phyloP scores from a whole-genome alignment of 2,113 vertebrate genomes.

The Ameiurus melas region DNA sequence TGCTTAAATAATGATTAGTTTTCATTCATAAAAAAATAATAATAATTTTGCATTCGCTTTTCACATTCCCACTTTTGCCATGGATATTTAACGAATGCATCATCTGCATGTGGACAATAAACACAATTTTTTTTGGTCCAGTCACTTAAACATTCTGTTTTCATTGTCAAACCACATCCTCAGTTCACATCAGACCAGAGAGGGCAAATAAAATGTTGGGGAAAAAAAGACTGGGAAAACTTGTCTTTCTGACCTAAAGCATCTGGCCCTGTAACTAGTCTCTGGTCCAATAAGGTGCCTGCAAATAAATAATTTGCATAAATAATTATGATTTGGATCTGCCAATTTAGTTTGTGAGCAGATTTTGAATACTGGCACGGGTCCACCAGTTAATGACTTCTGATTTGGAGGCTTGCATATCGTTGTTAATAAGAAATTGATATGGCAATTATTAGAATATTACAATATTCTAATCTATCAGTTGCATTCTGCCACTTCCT shows the following conservation, averaged over 20 bases:
- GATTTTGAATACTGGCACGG: not conserved
- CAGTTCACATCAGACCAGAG: not conserved
- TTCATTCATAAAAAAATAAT: too few species aligned
- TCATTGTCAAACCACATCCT: not conserved
- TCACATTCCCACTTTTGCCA: not conserved
- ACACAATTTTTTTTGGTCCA: not conserved
- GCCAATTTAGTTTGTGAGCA: not conserved
- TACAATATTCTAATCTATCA: not conserved
- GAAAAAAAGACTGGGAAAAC: not conserved
- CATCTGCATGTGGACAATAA: not conserved
- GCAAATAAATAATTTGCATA: not conserved
- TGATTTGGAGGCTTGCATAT: not conserved
- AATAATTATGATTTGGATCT: not conserved
- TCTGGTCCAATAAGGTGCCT: not conserved
- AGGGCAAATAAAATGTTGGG: not conserved
- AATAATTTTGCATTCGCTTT: too few species aligned
- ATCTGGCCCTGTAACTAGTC: not conserved
- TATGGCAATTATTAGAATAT: not conserved
- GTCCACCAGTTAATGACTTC: not conserved
- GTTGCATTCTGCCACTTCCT: not conserved
- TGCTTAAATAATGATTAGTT: not conserved
- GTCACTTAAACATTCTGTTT: not conserved
- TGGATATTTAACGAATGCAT: not conserved
- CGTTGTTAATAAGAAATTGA: not conserved
- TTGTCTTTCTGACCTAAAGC: not conserved